Evolutionary conservation across 2,113 vertebrate genomes (phyloP).

Genomic region (Vulpes ferrilata): DNA sequence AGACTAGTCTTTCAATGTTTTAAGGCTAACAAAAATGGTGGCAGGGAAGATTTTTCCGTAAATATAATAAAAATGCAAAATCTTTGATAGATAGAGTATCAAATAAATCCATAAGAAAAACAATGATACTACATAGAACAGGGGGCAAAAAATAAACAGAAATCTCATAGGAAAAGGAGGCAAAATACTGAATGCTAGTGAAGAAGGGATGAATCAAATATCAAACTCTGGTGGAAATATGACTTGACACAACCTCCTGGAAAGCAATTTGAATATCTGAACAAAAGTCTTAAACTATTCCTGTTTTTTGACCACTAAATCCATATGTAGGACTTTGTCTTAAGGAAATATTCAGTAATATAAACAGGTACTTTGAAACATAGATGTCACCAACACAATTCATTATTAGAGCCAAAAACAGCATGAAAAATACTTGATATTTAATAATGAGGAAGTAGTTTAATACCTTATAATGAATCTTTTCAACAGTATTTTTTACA

Average conservation of each 20-base stretch:
- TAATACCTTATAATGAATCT: slow-evolving; percentile 1
- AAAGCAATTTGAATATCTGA: neutral
- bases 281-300: neutral
- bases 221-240: neutral
- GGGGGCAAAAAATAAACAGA: neutral
- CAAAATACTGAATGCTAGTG: neutral
- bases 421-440: neutral
- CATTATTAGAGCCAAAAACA: neutral
- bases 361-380: neutral
- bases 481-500: neutral
- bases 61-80: neutral
- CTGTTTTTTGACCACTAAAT: neutral
- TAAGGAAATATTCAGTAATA: neutral
- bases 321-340: neutral
- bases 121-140: neutral
- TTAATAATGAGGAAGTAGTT: neutral
- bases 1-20: neutral
- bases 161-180: neutral
- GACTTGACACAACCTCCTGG: neutral
- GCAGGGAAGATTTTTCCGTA: neutral
- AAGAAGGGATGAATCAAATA: neutral
- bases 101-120: neutral
- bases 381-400: neutral
- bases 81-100: neutral
- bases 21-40: neutral